These are phyloP conservation scores for Polydesmus complanatus DNA, from an alignment of 2,888 invertebrate genomes.

Conservation along the genomic window DNA sequence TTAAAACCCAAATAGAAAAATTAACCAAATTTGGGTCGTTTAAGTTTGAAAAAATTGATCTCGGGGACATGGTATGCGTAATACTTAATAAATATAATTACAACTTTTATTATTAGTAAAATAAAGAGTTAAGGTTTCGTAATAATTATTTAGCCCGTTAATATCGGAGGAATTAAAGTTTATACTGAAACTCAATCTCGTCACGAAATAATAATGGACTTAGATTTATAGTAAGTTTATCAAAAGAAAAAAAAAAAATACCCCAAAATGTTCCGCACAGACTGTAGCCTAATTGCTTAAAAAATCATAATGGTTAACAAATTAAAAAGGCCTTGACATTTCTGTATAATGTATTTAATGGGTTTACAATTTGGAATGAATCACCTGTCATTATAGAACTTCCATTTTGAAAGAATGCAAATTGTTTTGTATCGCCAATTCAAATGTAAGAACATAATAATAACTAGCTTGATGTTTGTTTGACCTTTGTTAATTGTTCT, in stretches of 20 bases:
- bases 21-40: slow-evolving; percentile 74
- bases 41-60: slow-evolving; percentile 82
- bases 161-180: slow-evolving; percentile 89
- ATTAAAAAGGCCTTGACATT: too few relatives aligned
- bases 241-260: too few relatives aligned
- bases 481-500: too few relatives aligned
- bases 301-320: not conserved
- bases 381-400: too few relatives aligned
- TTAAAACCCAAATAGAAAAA: slow-evolving; percentile 53
- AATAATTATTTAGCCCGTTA: slow-evolving; percentile 52
- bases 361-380: too few relatives aligned
- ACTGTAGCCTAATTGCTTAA: slow-evolving; percentile 11
- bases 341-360: too few relatives aligned
- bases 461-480: too few relatives aligned
- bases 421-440: too few relatives aligned
- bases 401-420: too few relatives aligned
- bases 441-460: too few relatives aligned
- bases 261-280: too few relatives aligned
- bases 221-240: slow-evolving; percentile 78
- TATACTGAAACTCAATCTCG: slow-evolving; percentile 82
- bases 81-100: not conserved
- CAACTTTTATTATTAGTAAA: not conserved
- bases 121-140: not conserved
- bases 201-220: slow-evolving; percentile 86
- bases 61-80: slow-evolving; percentile 74